Evolutionary conservation across 2,797 vertebrate genomes (phyloP), one percentile per base, ranked within the genome.

Genomic region (Benthosema pterotum): DNA sequence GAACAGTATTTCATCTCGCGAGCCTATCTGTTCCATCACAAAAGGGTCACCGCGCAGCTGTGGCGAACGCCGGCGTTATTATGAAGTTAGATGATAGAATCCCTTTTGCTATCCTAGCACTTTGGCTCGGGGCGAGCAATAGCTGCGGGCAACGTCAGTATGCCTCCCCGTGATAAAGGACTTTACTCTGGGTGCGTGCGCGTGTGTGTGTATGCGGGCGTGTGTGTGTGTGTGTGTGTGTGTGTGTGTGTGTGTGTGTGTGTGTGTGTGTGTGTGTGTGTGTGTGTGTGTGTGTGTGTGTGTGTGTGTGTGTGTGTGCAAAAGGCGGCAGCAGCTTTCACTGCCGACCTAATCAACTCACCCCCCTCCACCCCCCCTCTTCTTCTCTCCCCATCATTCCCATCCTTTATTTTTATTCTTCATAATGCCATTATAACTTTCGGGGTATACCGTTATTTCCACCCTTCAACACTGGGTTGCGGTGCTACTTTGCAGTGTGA

Each of bases 141-240:
- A 93, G 96, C 97, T 95, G 87, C 86, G 84, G 96, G 96, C 96
- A 92, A 91, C 93, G 93, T 94, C 94, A 89, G 95, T 38, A 25
- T 96, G 95, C 94, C 93, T 91, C 93, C 93, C 93, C 91, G 89
- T 95, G 96, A 99, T 99, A 99, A 99, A 97, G 95, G 96, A 95
- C 92, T 98, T 98, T 69, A 84, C 83, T 84, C 91, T 85, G 78
- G 60, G 90, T 57, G 47, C 52, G 50, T 46, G 60, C 52, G 63
- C 43, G 56, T 55, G 60, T 56, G 69, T 5, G 28, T 32, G 28
- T 32, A 5, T 25, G 25, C 5, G 25, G 2, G 25, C 5, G 84
- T 88, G 77, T 87, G 83, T 67, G 80, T 80, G 82, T 72, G 82
- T 71, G 85, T 82, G 87, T 28, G 28, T 28, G 28, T 28, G 28